A percentile compares a stretch with the other conserved stretches of the same genome.
Conservation (phyloP, 2,797 vertebrate species). For the Podarcis lilfordi region DNA sequence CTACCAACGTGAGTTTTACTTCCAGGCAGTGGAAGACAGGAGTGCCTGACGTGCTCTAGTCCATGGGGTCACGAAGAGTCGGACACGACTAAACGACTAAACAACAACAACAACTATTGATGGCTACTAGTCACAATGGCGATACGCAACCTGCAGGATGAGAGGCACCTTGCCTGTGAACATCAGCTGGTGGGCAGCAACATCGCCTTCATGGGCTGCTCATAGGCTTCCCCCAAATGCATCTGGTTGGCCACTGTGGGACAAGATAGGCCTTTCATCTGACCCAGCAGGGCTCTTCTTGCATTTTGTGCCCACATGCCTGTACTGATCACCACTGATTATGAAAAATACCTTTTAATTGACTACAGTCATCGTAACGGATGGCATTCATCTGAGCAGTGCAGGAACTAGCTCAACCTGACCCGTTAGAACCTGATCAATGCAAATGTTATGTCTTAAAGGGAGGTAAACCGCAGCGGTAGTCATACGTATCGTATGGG, state of each 20-base stretch:
- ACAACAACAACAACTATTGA: no score
- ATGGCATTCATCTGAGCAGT: conserved; percentile 72
- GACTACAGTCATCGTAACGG: neutral
- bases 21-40: no score
- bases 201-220: neutral
- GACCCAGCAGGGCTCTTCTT: neutral
- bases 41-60: no score
- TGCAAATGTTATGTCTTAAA: conserved; percentile 76
- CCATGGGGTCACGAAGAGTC: no score
- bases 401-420: conserved; percentile 75
- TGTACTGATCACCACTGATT: neutral
- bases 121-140: neutral
- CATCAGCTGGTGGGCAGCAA: no score
- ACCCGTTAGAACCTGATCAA: conserved; percentile 79
- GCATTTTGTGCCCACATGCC: neutral
- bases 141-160: neutral
- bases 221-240: neutral
- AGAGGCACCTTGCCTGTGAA: neutral
- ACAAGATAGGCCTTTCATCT: no score
- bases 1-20: no score
- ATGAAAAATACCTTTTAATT: neutral
- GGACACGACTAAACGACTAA: no score
- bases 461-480: conserved; percentile 68
- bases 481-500: neutral
- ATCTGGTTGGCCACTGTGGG: no score